These are phyloP conservation scores for Listronotus oregonensis DNA, from an alignment of 1,140 invertebrate genomes.

Conservation along the genomic window DNA sequence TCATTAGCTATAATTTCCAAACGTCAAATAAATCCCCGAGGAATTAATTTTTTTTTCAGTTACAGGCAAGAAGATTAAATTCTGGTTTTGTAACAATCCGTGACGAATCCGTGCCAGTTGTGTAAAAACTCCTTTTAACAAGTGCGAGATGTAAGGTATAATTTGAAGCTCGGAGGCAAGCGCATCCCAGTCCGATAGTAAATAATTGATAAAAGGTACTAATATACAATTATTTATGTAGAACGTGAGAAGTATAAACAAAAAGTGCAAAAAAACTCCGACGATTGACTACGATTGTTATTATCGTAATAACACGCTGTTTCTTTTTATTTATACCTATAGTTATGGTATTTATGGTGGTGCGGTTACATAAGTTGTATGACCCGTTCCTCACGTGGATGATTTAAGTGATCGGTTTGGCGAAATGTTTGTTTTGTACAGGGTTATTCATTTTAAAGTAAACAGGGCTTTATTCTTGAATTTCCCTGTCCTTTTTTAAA, in stretches of 20 bases:
- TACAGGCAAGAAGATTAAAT: slow-evolving; percentile 1
- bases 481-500: too few relatives aligned
- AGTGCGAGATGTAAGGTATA: slow-evolving; percentile 14
- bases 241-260: slow-evolving; percentile 23
- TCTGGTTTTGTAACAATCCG: slow-evolving; percentile 7
- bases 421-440: too few relatives aligned
- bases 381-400: too few relatives aligned
- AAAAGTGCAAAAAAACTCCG: slow-evolving; percentile 10
- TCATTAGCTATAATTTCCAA: too few relatives aligned
- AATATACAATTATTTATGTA: slow-evolving; percentile 24
- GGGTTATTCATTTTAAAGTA: too few relatives aligned
- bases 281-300: slow-evolving; percentile 16
- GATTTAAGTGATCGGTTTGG: too few relatives aligned
- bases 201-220: slow-evolving; percentile 22
- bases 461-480: too few relatives aligned
- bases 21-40: too few relatives aligned
- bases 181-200: slow-evolving; percentile 11
- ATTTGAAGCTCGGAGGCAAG: slow-evolving; percentile 15
- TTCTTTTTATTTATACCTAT: slow-evolving; percentile 19
- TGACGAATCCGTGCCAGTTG: slow-evolving; percentile 5
- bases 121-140: slow-evolving; percentile 1
- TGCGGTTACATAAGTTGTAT: slow-evolving; percentile 4
- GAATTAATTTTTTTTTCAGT: background rate
- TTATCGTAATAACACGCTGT: slow-evolving; percentile 20
- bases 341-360: slow-evolving; percentile 15